Base-by-base conservation (phyloP, 2,888 invertebrate species). In the Metacarcinus magister region DNA sequence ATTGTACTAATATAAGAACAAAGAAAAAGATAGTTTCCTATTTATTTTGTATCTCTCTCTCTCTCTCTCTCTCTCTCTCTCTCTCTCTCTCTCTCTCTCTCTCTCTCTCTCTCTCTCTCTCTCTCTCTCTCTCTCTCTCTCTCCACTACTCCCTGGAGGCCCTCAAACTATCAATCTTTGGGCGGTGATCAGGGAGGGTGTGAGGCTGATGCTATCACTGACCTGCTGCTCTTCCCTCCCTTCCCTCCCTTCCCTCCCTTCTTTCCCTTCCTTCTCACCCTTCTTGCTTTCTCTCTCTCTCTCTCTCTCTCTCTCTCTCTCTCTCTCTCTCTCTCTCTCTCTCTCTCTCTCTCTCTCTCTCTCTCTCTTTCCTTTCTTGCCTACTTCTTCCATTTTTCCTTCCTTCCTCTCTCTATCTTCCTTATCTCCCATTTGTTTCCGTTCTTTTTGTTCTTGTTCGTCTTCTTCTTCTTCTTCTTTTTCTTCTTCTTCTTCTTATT, bases 131-230 rank as follows among this genome's bases (percentile, higher is more conserved):
- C 28, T 43, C 75, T 67, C 90, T 54, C 67, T 91, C 44, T 43
- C 67, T 91, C 39, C 19, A n/a, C 28, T 60, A 19, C 60, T 60
- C 67, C 93, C 93, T 32, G 60, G 91, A 46, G 46, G 43, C 43
- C 44, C 44, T 92, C 67, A 32, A 93, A 93, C 93, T 93, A 93
- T 93, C 93, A 93, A 93, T 93, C 93, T 93, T 75, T 75, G 60
- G 67, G 75, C 19, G 82, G 92, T 48, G 43, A 67, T 75, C 75
- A 93, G 32, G 32, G 93, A 93, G 93, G 43, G 67, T 93, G 67
- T 75, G 93, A 93, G 93, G 93, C 32, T 93, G 93, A 93, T 93
- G 93, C 67, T 93, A 93, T 93, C 91, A 28, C 28, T 92, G 48
- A 44, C 82, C 44, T n/a, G 28, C 44, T 48, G 91, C 91, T 82